Evolutionary conservation across 2,797 vertebrate species (phyloP).

Genomic region (Brachymystax lenok): DNA sequence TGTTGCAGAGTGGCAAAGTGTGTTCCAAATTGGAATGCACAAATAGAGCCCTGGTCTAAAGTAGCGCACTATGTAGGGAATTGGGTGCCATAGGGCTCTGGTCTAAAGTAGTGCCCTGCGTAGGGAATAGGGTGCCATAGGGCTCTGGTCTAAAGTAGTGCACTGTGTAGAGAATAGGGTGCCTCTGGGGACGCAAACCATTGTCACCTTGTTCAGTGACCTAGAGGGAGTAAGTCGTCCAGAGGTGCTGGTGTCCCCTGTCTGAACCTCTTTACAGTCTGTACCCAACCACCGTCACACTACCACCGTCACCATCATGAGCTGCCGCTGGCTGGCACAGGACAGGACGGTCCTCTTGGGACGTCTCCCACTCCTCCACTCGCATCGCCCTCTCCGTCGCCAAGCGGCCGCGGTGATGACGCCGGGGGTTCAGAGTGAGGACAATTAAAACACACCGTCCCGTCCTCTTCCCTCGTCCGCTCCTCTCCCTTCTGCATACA

Average conservation of each 20-base stretch:
- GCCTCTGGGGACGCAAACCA: too few relatives aligned
- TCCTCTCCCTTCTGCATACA: background rate
- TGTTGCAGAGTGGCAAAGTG: constrained; percentile 23
- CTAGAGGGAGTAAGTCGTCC: constrained; percentile 40
- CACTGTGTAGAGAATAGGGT: too few relatives aligned
- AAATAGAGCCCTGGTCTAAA: too few relatives aligned
- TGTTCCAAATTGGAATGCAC: too few relatives aligned
- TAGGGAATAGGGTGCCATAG: too few relatives aligned
- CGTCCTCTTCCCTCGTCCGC: constrained; percentile 17
- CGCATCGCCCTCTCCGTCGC: too few relatives aligned
- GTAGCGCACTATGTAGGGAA: too few relatives aligned
- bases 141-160: too few relatives aligned
- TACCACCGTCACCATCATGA: constrained; percentile 50
- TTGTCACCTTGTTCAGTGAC: constrained; percentile 51
- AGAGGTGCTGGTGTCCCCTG: constrained; percentile 60
- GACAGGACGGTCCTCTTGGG: background rate
- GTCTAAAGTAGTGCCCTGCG: too few relatives aligned
- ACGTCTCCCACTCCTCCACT: background rate
- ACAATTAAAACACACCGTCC: constrained; percentile 42
- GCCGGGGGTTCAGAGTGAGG: constrained; percentile 55
- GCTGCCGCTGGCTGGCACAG: constrained; percentile 8
- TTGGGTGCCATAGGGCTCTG: too few relatives aligned
- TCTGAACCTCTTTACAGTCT: constrained; percentile 57
- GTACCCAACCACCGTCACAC: constrained; percentile 51
- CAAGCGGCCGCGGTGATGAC: constrained; percentile 12